Evolutionary conservation across 2,888 invertebrate species (phyloP).

Genomic region (Plebejus melissa): DNA sequence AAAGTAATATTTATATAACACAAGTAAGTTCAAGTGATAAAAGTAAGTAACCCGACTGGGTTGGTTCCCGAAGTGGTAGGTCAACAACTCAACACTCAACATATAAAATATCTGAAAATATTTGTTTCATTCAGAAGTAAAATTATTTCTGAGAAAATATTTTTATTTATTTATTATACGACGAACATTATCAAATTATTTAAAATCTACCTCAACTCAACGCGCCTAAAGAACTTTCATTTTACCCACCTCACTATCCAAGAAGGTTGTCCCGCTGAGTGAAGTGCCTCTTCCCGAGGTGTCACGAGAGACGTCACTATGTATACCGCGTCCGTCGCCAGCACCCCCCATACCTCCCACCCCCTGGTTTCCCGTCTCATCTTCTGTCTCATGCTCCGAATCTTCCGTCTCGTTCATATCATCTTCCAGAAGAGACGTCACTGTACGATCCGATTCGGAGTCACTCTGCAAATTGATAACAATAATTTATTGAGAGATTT

Average conservation of each 20-base stretch:
- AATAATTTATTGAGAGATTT: not conserved
- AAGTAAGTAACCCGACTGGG: too few species aligned
- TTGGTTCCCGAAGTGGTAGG: too few species aligned
- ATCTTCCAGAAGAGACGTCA: conserved; percentile 38
- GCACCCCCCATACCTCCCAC: conserved; percentile 62
- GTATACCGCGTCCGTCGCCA: conserved; percentile 69
- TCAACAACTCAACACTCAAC: too few species aligned
- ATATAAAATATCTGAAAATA: too few species aligned
- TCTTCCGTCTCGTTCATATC: conserved; percentile 36
- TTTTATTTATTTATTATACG: too few species aligned
- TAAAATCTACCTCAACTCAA: not conserved
- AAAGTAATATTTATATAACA: too few species aligned
- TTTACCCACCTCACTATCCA: conserved; percentile 55
- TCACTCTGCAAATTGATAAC: conserved; percentile 32
- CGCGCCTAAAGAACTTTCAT: not conserved
- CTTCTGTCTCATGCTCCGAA: conserved; percentile 51
- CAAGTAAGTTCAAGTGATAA: too few species aligned
- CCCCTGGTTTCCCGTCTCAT: conserved; percentile 55
- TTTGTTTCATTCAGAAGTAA: too few species aligned
- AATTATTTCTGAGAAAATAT: too few species aligned
- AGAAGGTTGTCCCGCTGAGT: conserved; percentile 55
- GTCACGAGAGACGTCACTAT: conserved; percentile 65
- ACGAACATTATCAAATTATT: too few species aligned
- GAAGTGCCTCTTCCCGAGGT: conserved; percentile 68
- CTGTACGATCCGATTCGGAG: conserved; percentile 34